phyloP scores from a whole-genome alignment of 2,888 invertebrate genomes.

The Metellina segmentata region DNA sequence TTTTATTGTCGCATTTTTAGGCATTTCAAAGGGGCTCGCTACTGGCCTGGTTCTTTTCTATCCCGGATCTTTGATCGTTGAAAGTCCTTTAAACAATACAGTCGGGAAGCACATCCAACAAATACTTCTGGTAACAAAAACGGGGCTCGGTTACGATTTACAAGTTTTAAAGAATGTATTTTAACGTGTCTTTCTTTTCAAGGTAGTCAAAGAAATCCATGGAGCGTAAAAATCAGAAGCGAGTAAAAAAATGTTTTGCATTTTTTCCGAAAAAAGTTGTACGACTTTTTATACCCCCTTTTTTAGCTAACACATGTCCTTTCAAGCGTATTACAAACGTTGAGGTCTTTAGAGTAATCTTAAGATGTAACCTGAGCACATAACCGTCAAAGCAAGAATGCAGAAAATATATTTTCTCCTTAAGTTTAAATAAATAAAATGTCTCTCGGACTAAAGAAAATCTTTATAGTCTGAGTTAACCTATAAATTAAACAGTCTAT shows the following conservation, averaged over 20 bases:
- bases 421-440: constrained; percentile 8
- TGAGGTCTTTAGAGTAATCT: constrained; percentile 30
- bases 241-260: constrained; percentile 16
- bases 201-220: constrained; percentile 34
- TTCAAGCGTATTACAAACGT: constrained; percentile 46
- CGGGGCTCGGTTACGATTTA: constrained; percentile 17
- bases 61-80: background rate
- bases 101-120: background rate
- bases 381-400: constrained; percentile 49
- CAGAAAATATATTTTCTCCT: constrained; percentile 39
- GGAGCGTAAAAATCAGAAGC: constrained; percentile 28
- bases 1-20: constrained; percentile 10
- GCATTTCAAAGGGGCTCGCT: constrained; percentile 18
- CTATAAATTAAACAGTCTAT: no score
- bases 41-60: background rate
- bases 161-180: constrained; percentile 45
- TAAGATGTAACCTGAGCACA: constrained; percentile 8
- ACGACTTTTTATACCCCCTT: constrained; percentile 24
- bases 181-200: constrained; percentile 2
- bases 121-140: constrained; percentile 26
- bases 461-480: no score
- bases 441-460: no score
- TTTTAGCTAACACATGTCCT: constrained; percentile 17
- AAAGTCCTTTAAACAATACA: background rate
- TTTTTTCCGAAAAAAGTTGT: constrained; percentile 18